phyloP scores from a whole-genome alignment of 2,797 vertebrate species.

The Lemur catta region DNA sequence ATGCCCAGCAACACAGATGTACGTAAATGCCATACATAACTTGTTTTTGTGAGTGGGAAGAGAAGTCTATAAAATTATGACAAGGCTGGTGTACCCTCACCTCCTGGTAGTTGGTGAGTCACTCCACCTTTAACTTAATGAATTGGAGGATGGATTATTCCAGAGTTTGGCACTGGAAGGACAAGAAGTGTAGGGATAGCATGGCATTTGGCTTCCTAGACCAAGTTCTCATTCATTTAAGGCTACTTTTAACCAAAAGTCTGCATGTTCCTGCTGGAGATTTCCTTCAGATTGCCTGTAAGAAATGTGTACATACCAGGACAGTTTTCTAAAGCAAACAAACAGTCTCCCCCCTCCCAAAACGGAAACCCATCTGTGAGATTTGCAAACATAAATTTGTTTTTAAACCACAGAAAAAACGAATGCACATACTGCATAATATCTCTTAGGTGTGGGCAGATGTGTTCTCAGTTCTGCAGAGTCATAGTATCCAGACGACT shows the following conservation, averaged over 20 bases:
- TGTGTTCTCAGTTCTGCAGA: neutral
- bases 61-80: conserved; percentile 31
- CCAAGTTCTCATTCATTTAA: neutral
- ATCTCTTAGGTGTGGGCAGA: neutral
- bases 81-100: conserved; percentile 8
- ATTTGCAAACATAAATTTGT: neutral
- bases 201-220: neutral
- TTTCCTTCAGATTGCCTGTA: neutral
- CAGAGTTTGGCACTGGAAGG: neutral
- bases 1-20: conserved; percentile 80
- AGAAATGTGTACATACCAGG: neutral
- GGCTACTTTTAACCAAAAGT: neutral
- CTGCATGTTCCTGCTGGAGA: neutral
- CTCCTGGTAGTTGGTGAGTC: conserved; percentile 45
- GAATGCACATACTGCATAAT: neutral
- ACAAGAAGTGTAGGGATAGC: neutral
- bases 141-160: neutral
- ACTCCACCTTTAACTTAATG: neutral
- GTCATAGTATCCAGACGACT: neutral
- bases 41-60: conserved; percentile 59
- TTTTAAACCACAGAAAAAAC: conserved; percentile 40
- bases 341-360: neutral
- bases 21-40: conserved; percentile 73
- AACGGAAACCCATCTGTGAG: conserved; percentile 33
- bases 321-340: conserved; percentile 13